A percentile compares a stretch with the other conserved stretches of the same genome.
Evolutionary conservation across 30 jellyfish, hydroid and myxozoan genomes (phyloP).

Genomic region (Aurelia sp.): DNA sequence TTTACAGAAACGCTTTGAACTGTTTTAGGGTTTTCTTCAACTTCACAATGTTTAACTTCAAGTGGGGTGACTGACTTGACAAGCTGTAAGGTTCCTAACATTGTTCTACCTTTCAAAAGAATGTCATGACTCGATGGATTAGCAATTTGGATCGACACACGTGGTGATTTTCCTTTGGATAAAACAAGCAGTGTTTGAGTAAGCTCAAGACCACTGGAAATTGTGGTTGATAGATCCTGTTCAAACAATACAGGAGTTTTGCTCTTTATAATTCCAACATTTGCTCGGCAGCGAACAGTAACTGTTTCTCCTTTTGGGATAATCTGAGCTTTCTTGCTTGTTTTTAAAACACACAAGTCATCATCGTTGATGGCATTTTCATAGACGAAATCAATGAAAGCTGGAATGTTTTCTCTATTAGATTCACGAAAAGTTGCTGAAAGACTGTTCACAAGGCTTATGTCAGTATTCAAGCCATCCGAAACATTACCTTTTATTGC

Average conservation of each 20-base stretch:
- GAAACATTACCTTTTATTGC: too few relatives aligned
- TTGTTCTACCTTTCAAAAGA: neutral
- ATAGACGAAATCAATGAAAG: constrained; percentile 32
- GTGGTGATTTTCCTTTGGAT: constrained; percentile 14
- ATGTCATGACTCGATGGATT: neutral
- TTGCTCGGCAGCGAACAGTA: constrained; percentile 8
- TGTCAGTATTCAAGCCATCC: neutral
- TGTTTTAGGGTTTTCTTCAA: neutral
- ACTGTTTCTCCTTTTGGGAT: constrained; percentile 15
- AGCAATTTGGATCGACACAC: neutral
- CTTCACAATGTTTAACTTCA: neutral
- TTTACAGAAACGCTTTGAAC: too few relatives aligned
- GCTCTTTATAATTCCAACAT: neutral
- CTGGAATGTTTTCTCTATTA: constrained; percentile 5
- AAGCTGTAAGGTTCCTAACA: constrained; percentile 19
- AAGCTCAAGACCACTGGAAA: constrained; percentile 2
- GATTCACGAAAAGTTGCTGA: constrained; percentile 6
- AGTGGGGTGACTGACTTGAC: constrained; percentile 20
- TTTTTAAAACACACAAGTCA: constrained; percentile 24
- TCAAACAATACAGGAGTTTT: constrained; percentile 1
- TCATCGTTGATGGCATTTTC: constrained; percentile 32
- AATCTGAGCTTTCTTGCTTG: constrained; percentile 20
- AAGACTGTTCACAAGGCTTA: neutral
- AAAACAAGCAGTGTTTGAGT: neutral
- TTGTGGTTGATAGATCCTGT: neutral